Evolutionary conservation across 64 coral and sea anemone genomes (phyloP), one percentile per base, ranked within the genome.

Genomic region (Platygyra sinensis): DNA sequence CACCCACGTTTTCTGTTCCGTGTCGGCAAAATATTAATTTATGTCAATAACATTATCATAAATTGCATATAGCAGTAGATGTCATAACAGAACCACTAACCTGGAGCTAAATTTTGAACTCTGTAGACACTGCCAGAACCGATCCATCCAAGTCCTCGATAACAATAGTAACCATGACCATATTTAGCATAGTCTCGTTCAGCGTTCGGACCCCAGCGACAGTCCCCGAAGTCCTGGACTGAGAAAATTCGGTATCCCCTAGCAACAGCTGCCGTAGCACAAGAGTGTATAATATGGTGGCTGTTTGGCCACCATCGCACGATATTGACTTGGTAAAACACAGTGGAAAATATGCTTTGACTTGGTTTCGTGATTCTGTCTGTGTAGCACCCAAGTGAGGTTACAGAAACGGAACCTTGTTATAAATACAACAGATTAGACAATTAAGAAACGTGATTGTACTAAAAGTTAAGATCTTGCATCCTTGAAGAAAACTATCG

Each of bases 131-230:
- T 85, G 2, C 81, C 81, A 25, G 81, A 85, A 28, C 67, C 81
- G n/a, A 71, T 46, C 81, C 81, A 85, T 17, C 81, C 81, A 20
- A 85, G 2, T 5, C 81, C 81, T 20, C 22, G 39, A 38, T 85
- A 30, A 42, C 81, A 85, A 22, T 85, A 85, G 33, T 19, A 72
- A 4, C 81, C 81, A 30, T 17, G 67, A 15, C 81, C 62, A 72
- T 72, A 85, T 51, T 28, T 85, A 24, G 62, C 62, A 15, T 85
- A 85, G 39, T 85, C 81, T 15, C 24, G 32, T 51, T 85, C 81
- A 71, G 81, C 81, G 32, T 5, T 85, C 4, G 81, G 81, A 71
- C 81, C 81, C 81, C 81, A 85, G 18, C 81, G 81, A 51, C 81
- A 85, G 0, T 85, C 81, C 14, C 0, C 36, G 0, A 51, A 71